Conservation (phyloP, 2,797 vertebrate genomes). For the Spinibarbus caldwelli region DNA sequence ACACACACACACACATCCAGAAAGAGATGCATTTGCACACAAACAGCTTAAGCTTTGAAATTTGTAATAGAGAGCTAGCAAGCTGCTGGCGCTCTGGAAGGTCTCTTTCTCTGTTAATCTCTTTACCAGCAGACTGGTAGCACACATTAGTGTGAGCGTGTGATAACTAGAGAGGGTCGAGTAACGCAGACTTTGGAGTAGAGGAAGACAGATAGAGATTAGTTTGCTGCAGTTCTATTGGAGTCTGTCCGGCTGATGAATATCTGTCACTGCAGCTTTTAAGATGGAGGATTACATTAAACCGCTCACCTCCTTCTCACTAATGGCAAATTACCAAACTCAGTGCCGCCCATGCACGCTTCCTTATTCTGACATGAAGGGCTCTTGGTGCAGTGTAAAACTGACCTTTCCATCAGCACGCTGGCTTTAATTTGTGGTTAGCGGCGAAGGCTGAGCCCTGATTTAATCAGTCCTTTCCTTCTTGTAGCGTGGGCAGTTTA, state of each 20-base stretch:
- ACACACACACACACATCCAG: conserved; percentile 2
- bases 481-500: conserved; percentile 53
- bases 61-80: conserved; percentile 39
- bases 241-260: conserved; percentile 33
- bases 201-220: conserved; percentile 37
- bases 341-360: conserved; percentile 32
- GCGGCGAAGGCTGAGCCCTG: conserved; percentile 55
- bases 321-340: conserved; percentile 57
- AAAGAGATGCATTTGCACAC: conserved; percentile 25
- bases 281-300: conserved; percentile 52
- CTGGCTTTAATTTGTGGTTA: conserved; percentile 66
- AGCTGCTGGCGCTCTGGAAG: conserved; percentile 42
- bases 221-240: background rate
- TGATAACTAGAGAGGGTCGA: conserved; percentile 28
- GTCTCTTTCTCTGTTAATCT: conserved; percentile 53
- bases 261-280: conserved; percentile 31
- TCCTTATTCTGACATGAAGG: conserved; percentile 56
- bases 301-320: conserved; percentile 50
- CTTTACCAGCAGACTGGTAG: conserved; percentile 46
- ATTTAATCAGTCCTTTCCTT: conserved; percentile 63
- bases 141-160: background rate
- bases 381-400: conserved; percentile 61
- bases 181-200: background rate
- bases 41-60: conserved; percentile 54
- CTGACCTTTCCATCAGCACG: conserved; percentile 69